phyloP scores from a whole-genome alignment of 53 echinoderm and acorn worm genomes.

The Astropecten irregularis region DNA sequence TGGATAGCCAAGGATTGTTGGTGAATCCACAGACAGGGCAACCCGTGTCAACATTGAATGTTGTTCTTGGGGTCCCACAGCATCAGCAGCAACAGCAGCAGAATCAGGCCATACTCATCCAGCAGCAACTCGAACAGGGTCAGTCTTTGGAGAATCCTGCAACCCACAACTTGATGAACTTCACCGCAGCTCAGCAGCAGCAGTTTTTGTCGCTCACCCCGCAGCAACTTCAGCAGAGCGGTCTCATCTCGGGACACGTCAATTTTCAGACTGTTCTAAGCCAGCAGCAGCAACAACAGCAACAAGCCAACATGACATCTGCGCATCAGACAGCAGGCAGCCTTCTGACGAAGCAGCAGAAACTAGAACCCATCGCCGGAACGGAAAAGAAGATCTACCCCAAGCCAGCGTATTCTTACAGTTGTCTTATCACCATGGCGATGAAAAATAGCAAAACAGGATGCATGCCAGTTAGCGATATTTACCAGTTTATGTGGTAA shows the following conservation, averaged over 20 bases:
- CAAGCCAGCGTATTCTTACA: conserved; percentile 98
- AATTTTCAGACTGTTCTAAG: conserved; percentile 48
- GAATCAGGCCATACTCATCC: conserved; percentile 48
- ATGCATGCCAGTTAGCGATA: conserved; percentile 97
- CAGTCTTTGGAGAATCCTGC: conserved; percentile 16
- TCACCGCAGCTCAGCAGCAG: conserved; percentile 33
- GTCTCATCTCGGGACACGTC: conserved; percentile 50
- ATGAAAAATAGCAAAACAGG: conserved; percentile 96
- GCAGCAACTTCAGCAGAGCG: conserved; percentile 34
- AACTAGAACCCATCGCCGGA: conserved; percentile 57
- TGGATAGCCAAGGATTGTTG: conserved; percentile 68
- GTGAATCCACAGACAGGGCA: conserved; percentile 97
- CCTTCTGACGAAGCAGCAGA: conserved; percentile 41
- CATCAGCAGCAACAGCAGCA: conserved; percentile 56
- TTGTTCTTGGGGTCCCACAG: conserved; percentile 4
- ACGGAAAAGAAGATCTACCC: conserved; percentile 79
- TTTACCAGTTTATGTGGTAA: conserved; percentile 99
- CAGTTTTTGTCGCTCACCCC: conserved; percentile 43
- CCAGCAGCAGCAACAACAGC: conserved; percentile 5
- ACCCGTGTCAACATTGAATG: conserved; percentile 65
- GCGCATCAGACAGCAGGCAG: conserved; percentile 30
- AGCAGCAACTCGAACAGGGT: conserved; percentile 42
- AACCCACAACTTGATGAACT: conserved; percentile 24
- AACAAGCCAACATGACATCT: neutral
- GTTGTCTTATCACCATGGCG: conserved; percentile 98